Evolutionary conservation across 2,888 invertebrate species (phyloP), one percentile per base, ranked within the genome.

Genomic region (Thymelicus lineola): DNA sequence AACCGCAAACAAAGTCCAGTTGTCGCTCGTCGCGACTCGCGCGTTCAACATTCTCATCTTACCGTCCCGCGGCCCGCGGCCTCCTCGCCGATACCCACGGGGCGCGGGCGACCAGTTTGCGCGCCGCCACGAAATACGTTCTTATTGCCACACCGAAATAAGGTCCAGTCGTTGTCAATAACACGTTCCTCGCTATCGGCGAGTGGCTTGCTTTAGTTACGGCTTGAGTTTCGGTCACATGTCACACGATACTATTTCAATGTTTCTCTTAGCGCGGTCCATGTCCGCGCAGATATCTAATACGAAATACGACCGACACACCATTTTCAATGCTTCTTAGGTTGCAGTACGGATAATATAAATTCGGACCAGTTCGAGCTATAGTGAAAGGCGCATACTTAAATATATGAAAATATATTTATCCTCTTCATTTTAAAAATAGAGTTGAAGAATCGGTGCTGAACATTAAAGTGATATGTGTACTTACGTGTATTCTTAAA

Each of bases 11-110:
- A 72, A 74, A 76, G 74, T 73, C 70, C 76, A 80, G 79, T 80
- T 80, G 81, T 78, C 77, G 79, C 78, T 80, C 77, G 81, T 79
- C 77, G n/a, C n/a, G n/a, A n/a, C n/a, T n/a, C n/a, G 79, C 79
- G 80, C 77, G 82, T 78, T 84, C 81, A 79, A 85, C 77, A 80
- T 84, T 87, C 85, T 90, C 85, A 78, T 78, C 78, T 90, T 88
- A 85, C 88, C 28, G 28, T 28, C 28, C 28, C 28, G 28, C 28
- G 28, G 28, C 28, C 28, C 5, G n/a, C n/a, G n/a, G n/a, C 28
- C 10, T 42, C 42, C 42, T 42, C 42, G 4, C 42, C 70, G 73
- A 74, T 15, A 15, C 48, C 28, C 28, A 1, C 42, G 42, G 12
- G 2, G 17, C 3, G 78, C 48, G 36, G 28, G 28, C 28, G 36